Evolutionary conservation across 1,140 invertebrate species (phyloP).

Genomic region (Drosophila arizonae): DNA sequence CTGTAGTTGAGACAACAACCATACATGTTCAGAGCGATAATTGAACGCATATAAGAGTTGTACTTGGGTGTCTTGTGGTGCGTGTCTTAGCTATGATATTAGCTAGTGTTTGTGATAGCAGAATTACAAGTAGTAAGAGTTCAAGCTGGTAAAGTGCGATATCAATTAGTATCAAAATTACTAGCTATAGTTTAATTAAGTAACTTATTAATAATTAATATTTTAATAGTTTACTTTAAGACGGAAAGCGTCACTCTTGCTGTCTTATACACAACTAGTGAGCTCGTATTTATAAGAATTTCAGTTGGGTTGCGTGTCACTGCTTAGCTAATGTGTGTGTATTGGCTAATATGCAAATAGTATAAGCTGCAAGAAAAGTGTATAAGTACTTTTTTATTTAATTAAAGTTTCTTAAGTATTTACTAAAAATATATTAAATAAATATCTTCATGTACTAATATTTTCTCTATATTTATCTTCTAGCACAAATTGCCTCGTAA

Average conservation of each 20-base stretch:
- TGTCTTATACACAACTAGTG: no score
- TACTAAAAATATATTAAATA: not conserved
- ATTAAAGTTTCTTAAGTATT: not conserved
- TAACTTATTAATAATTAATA: no score
- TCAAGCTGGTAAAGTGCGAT: not conserved
- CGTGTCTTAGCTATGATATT: slow-evolving; percentile 18
- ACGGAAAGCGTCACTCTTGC: no score
- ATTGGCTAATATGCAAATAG: not conserved
- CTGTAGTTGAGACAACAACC: slow-evolving; percentile 14
- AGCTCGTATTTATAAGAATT: not conserved
- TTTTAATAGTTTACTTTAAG: no score
- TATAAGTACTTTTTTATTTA: no score
- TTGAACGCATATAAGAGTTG: slow-evolving; percentile 7
- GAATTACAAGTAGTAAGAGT: not conserved
- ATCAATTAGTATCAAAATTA: no score
- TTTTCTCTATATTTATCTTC: not conserved
- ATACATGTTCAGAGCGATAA: not conserved
- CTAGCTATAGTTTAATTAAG: no score
- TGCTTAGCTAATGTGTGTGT: not conserved
- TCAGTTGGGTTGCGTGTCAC: not conserved
- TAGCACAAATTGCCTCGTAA: not conserved
- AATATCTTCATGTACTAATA: not conserved
- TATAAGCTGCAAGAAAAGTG: no score
- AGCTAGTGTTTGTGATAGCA: not conserved
- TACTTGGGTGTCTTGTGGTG: not conserved